Conservation (phyloP, 1,140 invertebrate species). For the Cydia splendana region DNA sequence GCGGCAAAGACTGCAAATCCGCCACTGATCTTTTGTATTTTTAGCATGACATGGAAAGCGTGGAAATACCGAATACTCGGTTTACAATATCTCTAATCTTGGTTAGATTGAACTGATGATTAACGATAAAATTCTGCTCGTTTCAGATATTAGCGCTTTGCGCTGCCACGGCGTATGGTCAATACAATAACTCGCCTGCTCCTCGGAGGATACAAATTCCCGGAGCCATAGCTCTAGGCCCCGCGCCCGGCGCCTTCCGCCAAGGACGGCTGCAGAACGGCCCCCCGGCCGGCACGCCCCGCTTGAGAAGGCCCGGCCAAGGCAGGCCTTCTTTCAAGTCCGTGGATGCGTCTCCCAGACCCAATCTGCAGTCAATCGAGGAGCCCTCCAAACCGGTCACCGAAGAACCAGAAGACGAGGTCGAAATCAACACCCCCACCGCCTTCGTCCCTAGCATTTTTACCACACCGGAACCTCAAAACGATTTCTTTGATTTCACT, state of each 20-base stretch:
- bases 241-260: conserved; percentile 64
- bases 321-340: conserved; percentile 80
- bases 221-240: conserved; percentile 79
- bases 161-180: conserved; percentile 73
- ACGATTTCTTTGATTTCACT: conserved; percentile 71
- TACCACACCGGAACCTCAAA: conserved; percentile 70
- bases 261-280: conserved; percentile 68
- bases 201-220: conserved; percentile 82
- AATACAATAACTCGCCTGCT: conserved; percentile 73
- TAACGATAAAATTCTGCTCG: conserved; percentile 31
- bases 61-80: neutral
- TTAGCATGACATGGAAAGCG: too few relatives aligned
- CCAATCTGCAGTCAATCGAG: conserved; percentile 76
- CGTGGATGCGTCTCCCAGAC: conserved; percentile 72
- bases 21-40: too few relatives aligned
- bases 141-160: conserved; percentile 78
- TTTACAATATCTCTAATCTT: neutral
- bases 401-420: conserved; percentile 80
- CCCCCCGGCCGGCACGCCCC: conserved; percentile 53
- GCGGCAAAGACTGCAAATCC: too few relatives aligned
- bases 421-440: conserved; percentile 73
- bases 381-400: conserved; percentile 80
- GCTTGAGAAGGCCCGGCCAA: conserved; percentile 77
- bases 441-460: conserved; percentile 63
- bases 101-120: neutral